These are phyloP conservation scores for Pandemis cinnamomeana DNA, from an alignment of 2,888 invertebrate species.

Conservation along the genomic window DNA sequence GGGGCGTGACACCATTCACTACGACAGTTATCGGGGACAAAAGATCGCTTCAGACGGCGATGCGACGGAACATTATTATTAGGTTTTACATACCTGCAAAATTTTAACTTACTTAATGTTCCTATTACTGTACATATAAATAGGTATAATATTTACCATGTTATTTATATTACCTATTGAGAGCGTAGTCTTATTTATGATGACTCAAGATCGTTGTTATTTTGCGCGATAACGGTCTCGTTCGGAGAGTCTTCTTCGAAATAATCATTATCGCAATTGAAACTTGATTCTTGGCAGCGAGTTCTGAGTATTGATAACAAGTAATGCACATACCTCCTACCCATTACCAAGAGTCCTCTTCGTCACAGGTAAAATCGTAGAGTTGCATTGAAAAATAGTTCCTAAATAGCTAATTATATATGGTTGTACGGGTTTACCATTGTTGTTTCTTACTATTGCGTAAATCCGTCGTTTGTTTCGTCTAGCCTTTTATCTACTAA, in stretches of 20 bases:
- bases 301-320: constrained; percentile 1
- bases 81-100: not conserved
- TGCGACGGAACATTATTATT: constrained; percentile 3
- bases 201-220: not conserved
- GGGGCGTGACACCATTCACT: constrained; percentile 26
- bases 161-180: not conserved
- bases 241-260: not conserved
- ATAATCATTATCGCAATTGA: not conserved
- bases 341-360: not conserved
- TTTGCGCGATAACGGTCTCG: not conserved
- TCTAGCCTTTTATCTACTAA: constrained; percentile 36
- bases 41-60: constrained; percentile 24
- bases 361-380: not conserved
- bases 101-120: no score
- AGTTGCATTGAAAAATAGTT: constrained; percentile 24
- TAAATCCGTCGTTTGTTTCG: constrained; percentile 59
- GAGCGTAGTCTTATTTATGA: not conserved
- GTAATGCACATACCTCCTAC: not conserved
- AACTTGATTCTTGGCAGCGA: not conserved
- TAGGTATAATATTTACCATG: not conserved
- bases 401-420: constrained; percentile 19
- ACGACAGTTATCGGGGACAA: constrained; percentile 21
- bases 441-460: constrained; percentile 56
- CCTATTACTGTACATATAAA: no score
- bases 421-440: constrained; percentile 48